Evolutionary conservation across 2,888 invertebrate genomes (phyloP), one percentile per base, ranked within the genome.

Genomic region (Catocala nupta): DNA sequence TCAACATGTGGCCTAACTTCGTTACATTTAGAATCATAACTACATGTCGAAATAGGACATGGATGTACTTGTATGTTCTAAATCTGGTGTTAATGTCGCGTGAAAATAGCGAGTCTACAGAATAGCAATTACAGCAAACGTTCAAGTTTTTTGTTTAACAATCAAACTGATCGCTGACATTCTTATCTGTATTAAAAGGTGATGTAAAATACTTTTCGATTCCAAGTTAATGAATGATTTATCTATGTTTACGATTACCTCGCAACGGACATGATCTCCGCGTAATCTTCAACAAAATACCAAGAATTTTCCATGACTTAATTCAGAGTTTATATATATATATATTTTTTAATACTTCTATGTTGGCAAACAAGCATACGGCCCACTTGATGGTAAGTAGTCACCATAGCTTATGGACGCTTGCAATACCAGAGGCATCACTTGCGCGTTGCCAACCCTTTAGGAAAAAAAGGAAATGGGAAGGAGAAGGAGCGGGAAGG

Each of bases 161-260:
- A 66, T 70, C n/a, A 25, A 59, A 54, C 42, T 45, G 50, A 55
- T 42, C 52, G 34, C 48, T 51, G 44, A 52, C 33, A 51, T 45
- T 50, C n/a, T 63, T 66, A 77, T 70, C 64, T 64, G 34, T 5
- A 65, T 45, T 50, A 61, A 55, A 57, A 70, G 55, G 52, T 66
- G 60, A 60, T 62, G 56, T 64, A 25, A 63, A 63, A 63, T 61
- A 52, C 55, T 9, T 51, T 60, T 59, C 33, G 57, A 67, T 77
- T 65, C 54, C 61, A 43, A 48, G 59, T 68, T 43, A 59, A 25
- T 52, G 50, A 6, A 25, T 49, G 53, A 62, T 53, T 62, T 67
- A 67, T 67, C 50, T 47, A 45, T 58, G 12, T 59, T 59, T 53
- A 60, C 43, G 53, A 58, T 49, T n/a, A 25, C 39, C 13, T 60